Percentiles rank a stretch among this genome's conserved stretches.
These are phyloP conservation scores for Penaeus vannamei DNA, from an alignment of 1,140 invertebrate species.

Conservation along the genomic window DNA sequence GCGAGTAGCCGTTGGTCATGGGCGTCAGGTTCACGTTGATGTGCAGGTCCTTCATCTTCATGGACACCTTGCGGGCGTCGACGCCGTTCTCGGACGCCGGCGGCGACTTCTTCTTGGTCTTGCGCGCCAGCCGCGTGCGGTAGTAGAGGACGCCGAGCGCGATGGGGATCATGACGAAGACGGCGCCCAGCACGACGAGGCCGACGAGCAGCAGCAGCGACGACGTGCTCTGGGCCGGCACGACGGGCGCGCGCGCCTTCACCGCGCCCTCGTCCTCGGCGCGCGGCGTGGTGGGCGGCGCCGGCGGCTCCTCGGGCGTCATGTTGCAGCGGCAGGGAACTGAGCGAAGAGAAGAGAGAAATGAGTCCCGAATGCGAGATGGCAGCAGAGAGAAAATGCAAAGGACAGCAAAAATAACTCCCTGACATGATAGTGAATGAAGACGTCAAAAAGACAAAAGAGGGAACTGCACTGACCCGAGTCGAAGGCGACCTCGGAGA, in stretches of 20 bases:
- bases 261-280: conserved; percentile 70
- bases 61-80: conserved; percentile 58
- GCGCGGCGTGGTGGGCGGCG: conserved; percentile 73
- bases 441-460: conserved; percentile 8
- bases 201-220: conserved; percentile 53
- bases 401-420: neutral
- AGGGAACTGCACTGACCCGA: conserved; percentile 69
- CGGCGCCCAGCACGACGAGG: conserved; percentile 50
- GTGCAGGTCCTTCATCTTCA: conserved; percentile 71
- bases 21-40: conserved; percentile 68
- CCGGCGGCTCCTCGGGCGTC: conserved; percentile 44
- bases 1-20: conserved; percentile 68
- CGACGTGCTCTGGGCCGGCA: conserved; percentile 18
- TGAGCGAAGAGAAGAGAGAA: neutral
- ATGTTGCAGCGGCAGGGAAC: conserved; percentile 60
- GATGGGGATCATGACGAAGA: conserved; percentile 56
- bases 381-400: neutral
- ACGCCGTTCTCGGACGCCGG: conserved; percentile 29
- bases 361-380: neutral
- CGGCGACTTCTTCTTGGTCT: conserved; percentile 22
- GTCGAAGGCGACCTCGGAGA: conserved; percentile 88
- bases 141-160: conserved; percentile 55
- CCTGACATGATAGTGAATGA: neutral
- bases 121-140: conserved; percentile 36
- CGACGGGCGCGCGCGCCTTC: conserved; percentile 62